These are phyloP conservation scores for Chauna torquata DNA, from an alignment of 2,113 vertebrate species.

Conservation along the genomic window DNA sequence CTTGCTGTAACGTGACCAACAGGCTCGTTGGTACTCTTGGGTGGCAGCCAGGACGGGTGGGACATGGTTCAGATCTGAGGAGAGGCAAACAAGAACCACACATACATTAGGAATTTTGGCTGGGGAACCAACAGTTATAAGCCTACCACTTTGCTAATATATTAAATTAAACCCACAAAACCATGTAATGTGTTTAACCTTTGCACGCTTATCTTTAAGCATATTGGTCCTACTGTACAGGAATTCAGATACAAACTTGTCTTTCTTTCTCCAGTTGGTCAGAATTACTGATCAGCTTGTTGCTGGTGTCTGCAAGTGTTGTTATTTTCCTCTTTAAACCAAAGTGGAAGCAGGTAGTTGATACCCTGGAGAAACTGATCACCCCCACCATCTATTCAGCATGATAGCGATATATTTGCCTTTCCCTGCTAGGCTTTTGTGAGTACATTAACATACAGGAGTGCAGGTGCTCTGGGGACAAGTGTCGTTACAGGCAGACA, in stretches of 20 bases:
- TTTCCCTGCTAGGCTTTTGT: neutral
- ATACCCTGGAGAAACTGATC: neutral
- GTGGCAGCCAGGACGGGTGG: slow-evolving; percentile 84
- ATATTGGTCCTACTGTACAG: neutral
- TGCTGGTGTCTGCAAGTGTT: neutral
- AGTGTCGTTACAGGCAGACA: neutral
- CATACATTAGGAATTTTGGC: rapidly evolving
- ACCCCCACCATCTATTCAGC: neutral
- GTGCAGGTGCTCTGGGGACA: neutral
- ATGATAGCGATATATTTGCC: neutral
- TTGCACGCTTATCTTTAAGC: neutral
- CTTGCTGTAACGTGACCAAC: slow-evolving; percentile 89
- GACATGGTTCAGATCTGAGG: slow-evolving; percentile 80
- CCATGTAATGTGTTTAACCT: neutral
- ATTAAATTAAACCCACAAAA: neutral
- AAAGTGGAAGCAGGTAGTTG: neutral
- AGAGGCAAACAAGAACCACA: neutral
- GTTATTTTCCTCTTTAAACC: neutral
- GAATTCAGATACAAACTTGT: neutral
- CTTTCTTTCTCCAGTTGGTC: neutral
- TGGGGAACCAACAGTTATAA: neutral
- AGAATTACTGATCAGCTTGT: neutral
- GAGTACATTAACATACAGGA: neutral
- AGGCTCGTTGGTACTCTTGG: slow-evolving; percentile 80
- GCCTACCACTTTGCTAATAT: neutral